Conservation (phyloP, 37 sponge, comb jelly and placozoan genomes). For the Theonella swinhoei region DNA sequence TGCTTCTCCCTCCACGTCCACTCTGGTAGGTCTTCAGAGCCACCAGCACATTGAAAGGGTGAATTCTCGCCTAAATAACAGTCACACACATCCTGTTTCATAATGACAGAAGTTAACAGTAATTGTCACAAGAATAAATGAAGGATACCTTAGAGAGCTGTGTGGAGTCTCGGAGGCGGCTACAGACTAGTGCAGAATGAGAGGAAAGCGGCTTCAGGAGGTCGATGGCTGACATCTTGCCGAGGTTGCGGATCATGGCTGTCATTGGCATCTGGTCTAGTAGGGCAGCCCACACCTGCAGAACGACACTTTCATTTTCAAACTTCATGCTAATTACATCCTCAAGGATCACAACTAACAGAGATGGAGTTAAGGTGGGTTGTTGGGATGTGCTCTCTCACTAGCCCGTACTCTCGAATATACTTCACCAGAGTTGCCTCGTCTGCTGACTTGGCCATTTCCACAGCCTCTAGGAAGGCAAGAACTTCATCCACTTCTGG, state of each 20-base stretch:
- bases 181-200: constrained; percentile 42
- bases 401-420: constrained; percentile 50
- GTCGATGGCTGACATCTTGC: constrained; percentile 80
- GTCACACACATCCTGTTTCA: too few relatives aligned
- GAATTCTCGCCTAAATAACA: constrained; percentile 69
- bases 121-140: not conserved
- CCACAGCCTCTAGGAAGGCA: constrained; percentile 59
- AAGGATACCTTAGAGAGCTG: constrained; percentile 13
- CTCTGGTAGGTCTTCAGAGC: constrained; percentile 69
- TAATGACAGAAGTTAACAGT: too few relatives aligned
- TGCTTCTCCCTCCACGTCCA: constrained; percentile 69
- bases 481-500: constrained; percentile 17
- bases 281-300: constrained; percentile 72
- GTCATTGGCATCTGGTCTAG: constrained; percentile 85
- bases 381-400: constrained; percentile 79
- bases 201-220: constrained; percentile 60
- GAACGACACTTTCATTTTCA: not conserved
- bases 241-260: constrained; percentile 83
- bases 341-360: too few relatives aligned
- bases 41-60: constrained; percentile 79
- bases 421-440: constrained; percentile 38
- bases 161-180: constrained; percentile 30
- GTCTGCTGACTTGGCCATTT: constrained; percentile 55
- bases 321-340: not conserved
- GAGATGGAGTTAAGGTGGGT: constrained; percentile 42